phyloP scores from a whole-genome alignment of 2,797 vertebrate genomes.

The Sebastes reedi region DNA sequence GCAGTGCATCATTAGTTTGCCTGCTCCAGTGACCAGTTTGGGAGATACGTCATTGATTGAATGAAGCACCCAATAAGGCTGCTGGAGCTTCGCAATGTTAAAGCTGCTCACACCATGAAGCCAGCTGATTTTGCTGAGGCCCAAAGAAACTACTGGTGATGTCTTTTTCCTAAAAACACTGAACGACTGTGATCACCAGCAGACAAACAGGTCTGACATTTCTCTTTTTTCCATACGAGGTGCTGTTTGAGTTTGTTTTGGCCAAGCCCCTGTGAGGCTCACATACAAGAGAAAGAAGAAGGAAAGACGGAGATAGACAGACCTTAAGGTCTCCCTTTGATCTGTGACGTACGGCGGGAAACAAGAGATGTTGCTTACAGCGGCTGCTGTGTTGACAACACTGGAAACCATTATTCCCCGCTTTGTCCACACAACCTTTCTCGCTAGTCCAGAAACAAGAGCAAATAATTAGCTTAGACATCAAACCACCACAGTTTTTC shows the following conservation, averaged over 20 bases:
- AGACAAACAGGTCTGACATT: constrained; percentile 22
- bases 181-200: neutral
- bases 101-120: neutral
- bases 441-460: neutral
- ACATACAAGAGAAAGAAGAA: neutral
- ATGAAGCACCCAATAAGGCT: neutral
- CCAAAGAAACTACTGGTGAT: neutral
- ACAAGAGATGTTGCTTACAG: neutral
- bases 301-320: neutral
- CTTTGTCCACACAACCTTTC: neutral
- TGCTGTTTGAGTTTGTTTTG: constrained; percentile 20
- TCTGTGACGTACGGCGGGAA: neutral
- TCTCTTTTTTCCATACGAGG: neutral
- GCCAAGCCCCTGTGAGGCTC: neutral
- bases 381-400: neutral
- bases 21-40: neutral
- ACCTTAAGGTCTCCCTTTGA: constrained; percentile 6
- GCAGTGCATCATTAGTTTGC: neutral
- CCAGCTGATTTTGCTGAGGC: neutral
- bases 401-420: neutral
- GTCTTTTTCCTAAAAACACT: neutral
- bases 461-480: rapidly evolving
- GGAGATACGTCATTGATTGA: neutral
- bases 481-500: neutral
- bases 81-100: neutral